Percentiles rank a stretch among this genome's conserved stretches.
Conservation (phyloP, 1,140 invertebrate species). For the Drosophila quadrilineata region DNA sequence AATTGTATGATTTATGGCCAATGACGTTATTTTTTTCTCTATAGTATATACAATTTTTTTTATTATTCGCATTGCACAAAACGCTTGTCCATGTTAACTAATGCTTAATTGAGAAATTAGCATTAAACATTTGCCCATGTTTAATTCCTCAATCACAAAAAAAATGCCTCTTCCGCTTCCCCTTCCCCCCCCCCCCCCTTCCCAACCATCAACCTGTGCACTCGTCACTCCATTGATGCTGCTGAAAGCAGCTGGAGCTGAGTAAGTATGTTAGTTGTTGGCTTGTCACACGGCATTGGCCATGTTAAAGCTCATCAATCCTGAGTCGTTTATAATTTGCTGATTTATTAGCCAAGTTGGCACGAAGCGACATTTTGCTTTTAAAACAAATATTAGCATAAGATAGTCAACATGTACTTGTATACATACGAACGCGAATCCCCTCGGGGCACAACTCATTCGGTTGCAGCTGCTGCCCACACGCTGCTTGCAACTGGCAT, state of each 20-base stretch:
- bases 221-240: conserved; percentile 4
- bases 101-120: conserved; percentile 75
- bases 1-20: conserved; percentile 74
- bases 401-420: conserved; percentile 42
- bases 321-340: conserved; percentile 65
- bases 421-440: too few species aligned
- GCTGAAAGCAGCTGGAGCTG: neutral
- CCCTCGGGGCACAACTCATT: conserved; percentile 16
- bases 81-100: conserved; percentile 59
- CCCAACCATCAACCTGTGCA: conserved; percentile 2
- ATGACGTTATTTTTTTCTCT: conserved; percentile 1
- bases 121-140: conserved; percentile 45
- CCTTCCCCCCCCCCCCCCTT: neutral
- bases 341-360: conserved; percentile 66
- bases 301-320: conserved; percentile 67
- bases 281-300: conserved; percentile 44
- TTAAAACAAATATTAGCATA: conserved; percentile 76
- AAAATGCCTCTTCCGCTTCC: too few species aligned
- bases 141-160: too few species aligned
- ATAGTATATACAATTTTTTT: too few species aligned
- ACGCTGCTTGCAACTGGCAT: conserved; percentile 46
- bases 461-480: conserved; percentile 52
- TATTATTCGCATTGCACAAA: conserved; percentile 60
- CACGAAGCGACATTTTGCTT: conserved; percentile 77
- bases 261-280: conserved; percentile 35